These are phyloP conservation scores for Lithophane leautieri DNA, from an alignment of 2,888 invertebrate species.

Conservation along the genomic window DNA sequence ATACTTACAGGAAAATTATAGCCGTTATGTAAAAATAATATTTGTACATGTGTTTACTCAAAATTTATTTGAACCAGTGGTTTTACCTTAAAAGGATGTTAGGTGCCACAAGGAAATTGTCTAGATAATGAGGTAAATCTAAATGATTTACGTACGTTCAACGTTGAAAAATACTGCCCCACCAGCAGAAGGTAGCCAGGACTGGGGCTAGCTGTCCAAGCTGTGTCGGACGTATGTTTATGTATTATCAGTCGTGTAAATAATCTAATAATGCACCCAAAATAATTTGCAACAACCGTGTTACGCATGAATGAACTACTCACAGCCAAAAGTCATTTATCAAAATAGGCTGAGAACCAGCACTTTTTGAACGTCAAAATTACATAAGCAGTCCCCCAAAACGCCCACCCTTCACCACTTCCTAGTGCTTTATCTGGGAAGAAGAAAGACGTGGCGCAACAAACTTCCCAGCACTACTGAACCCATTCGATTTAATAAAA, in stretches of 20 bases:
- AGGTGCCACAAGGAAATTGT: neutral
- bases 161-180: neutral
- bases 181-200: neutral
- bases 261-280: neutral
- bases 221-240: neutral
- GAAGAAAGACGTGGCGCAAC: too few species aligned
- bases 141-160: neutral
- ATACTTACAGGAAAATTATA: neutral
- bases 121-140: neutral
- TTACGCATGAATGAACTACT: neutral
- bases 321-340: too few species aligned
- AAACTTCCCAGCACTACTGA: too few species aligned
- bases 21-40: neutral
- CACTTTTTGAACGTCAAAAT: too few species aligned
- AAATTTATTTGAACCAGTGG: neutral
- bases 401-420: too few species aligned
- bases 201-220: too few species aligned
- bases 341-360: too few species aligned
- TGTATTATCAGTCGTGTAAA: neutral
- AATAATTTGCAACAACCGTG: neutral
- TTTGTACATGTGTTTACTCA: neutral
- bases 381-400: too few species aligned
- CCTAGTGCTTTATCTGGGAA: too few species aligned
- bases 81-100: neutral
- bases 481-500: too few species aligned